Conservation (phyloP, 1,140 invertebrate genomes). For the Anthonomus grandis region DNA sequence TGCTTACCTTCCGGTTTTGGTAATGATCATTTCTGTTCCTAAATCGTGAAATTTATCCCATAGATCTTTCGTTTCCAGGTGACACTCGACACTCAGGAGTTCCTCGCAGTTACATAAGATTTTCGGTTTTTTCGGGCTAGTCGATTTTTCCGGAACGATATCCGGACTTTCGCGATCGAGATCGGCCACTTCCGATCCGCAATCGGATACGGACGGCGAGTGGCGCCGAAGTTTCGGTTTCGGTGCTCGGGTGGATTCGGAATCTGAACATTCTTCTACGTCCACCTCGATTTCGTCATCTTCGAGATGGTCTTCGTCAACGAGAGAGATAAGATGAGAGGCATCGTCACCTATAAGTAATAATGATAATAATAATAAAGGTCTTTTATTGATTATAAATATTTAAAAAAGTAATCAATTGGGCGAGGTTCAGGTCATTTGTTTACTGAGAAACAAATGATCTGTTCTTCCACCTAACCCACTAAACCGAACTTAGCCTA, state of each 20-base stretch:
- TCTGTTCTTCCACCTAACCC: no score
- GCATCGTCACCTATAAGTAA: no score
- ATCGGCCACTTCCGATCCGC: slow-evolving; percentile 43
- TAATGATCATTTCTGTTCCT: slow-evolving; percentile 98
- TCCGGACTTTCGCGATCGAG: slow-evolving; percentile 44
- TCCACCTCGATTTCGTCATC: slow-evolving; percentile 48
- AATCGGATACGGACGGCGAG: slow-evolving; percentile 43
- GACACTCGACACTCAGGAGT: slow-evolving; percentile 77
- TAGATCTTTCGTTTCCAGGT: slow-evolving; percentile 89
- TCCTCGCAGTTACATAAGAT: slow-evolving; percentile 81
- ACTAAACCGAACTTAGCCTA: no score
- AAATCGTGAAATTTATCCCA: slow-evolving; percentile 93
- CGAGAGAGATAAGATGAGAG: no score
- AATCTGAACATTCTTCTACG: slow-evolving; percentile 48
- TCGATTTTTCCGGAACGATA: slow-evolving; percentile 32
- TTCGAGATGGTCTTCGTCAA: slow-evolving; percentile 40
- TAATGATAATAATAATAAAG: no score
- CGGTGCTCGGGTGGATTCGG: slow-evolving; percentile 34
- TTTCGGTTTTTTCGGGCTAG: slow-evolving; percentile 34
- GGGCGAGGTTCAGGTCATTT: no score
- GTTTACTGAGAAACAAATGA: no score
- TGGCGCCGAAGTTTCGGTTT: slow-evolving; percentile 37
- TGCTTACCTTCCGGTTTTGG: slow-evolving; percentile 94
- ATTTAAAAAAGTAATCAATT: no score
- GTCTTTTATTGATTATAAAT: no score